Evolutionary conservation across 1,140 invertebrate genomes (phyloP).

Genomic region (Littorina saxatilis): DNA sequence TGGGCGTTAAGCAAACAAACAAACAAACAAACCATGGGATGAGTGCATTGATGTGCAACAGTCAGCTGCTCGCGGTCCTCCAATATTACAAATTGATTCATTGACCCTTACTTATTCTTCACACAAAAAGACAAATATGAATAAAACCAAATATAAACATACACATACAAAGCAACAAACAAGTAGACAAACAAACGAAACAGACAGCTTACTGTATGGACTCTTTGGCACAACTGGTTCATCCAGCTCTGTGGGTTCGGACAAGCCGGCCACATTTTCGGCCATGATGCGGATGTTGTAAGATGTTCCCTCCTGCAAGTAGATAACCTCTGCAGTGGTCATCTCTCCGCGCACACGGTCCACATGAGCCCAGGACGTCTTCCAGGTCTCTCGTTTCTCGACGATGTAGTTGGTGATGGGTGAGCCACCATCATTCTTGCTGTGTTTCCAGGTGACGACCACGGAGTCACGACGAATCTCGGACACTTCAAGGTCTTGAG

Average conservation of each 20-base stretch:
- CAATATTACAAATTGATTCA: no score
- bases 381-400: slow-evolving; percentile 84
- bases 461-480: slow-evolving; percentile 95
- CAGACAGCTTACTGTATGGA: slow-evolving; percentile 85
- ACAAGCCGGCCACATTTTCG: slow-evolving; percentile 70
- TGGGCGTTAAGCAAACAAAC: neutral
- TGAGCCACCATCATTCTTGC: slow-evolving; percentile 93
- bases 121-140: no score
- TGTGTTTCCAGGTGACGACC: slow-evolving; percentile 94
- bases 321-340: slow-evolving; percentile 42
- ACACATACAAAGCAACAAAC: neutral
- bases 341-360: slow-evolving; percentile 49
- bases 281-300: slow-evolving; percentile 71
- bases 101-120: no score
- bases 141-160: no score
- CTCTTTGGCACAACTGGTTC: slow-evolving; percentile 93
- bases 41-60: no score
- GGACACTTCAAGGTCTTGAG: slow-evolving; percentile 95
- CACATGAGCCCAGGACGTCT: slow-evolving; percentile 64
- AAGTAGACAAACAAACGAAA: neutral
- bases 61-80: no score
- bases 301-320: slow-evolving; percentile 85
- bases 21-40: neutral
- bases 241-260: slow-evolving; percentile 78
- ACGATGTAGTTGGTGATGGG: slow-evolving; percentile 96